Percentiles rank a stretch among this genome's conserved stretches.
phyloP scores from a whole-genome alignment of 2,113 vertebrate genomes.

The Craseonycteris thonglongyai region DNA sequence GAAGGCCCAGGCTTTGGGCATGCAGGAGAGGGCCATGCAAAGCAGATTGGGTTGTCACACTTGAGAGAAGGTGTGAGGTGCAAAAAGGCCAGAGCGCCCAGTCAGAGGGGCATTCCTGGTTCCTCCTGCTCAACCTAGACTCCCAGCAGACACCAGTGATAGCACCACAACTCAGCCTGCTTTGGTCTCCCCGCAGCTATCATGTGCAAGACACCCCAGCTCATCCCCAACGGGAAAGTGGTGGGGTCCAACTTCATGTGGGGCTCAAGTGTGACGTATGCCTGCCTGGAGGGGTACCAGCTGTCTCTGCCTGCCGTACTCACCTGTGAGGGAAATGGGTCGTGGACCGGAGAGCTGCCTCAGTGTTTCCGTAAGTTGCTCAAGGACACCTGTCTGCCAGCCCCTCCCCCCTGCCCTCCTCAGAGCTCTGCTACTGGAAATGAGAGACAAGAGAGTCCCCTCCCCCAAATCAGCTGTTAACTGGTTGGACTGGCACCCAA shows the following conservation, averaged over 20 bases:
- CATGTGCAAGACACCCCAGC: conserved; percentile 86
- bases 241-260: conserved; percentile 93
- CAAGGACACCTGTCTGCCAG: rapidly evolving
- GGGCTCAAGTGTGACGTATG: conserved; percentile 93
- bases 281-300: conserved; percentile 96
- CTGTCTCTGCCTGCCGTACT: conserved; percentile 93
- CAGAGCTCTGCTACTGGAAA: neutral
- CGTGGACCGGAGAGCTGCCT: conserved; percentile 94
- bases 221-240: conserved; percentile 92
- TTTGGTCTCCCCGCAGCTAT: conserved; percentile 82
- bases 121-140: neutral
- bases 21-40: rapidly evolving
- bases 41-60: neutral
- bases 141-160: neutral
- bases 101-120: neutral
- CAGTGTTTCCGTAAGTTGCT: conserved; percentile 96
- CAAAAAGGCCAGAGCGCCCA: neutral
- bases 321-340: conserved; percentile 93
- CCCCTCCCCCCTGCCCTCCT: neutral
- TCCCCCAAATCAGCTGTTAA: neutral
- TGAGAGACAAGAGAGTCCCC: neutral
- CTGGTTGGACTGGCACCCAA: neutral
- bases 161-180: rapidly evolving
- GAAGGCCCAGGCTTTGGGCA: neutral
- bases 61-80: neutral